These are phyloP conservation scores for Phasia obesa DNA, from an alignment of 2,888 invertebrate species.

Conservation along the genomic window DNA sequence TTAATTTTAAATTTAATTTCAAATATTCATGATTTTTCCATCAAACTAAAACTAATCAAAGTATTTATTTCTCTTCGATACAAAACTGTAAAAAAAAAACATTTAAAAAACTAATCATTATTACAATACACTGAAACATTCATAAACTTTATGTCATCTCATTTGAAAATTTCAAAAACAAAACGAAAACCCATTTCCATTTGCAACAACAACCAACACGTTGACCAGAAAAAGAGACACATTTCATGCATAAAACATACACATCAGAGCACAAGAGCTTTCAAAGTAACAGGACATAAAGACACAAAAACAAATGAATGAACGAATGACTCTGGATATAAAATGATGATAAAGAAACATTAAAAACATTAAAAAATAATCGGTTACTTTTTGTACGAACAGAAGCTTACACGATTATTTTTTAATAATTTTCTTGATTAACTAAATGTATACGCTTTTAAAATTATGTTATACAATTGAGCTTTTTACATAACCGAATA, in stretches of 20 bases:
- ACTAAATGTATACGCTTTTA: too few relatives aligned
- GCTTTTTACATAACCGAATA: too few relatives aligned
- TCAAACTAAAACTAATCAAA: too few relatives aligned
- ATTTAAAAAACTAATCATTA: constrained; percentile 45
- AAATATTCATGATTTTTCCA: too few relatives aligned
- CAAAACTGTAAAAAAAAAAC: constrained; percentile 5
- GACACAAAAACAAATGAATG: not conserved
- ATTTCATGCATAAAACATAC: constrained; percentile 44
- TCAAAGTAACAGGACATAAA: constrained; percentile 2
- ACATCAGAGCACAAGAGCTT: not conserved
- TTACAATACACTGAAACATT: constrained; percentile 36
- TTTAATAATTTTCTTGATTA: not conserved
- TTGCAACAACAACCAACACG: constrained; percentile 20
- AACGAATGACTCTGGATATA: constrained; percentile 20
- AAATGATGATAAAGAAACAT: constrained; percentile 48
- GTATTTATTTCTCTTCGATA: not conserved
- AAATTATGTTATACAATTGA: too few relatives aligned
- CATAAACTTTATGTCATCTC: constrained; percentile 60
- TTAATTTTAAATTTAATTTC: too few relatives aligned
- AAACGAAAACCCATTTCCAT: constrained; percentile 39
- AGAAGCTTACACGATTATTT: not conserved
- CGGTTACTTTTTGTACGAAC: not conserved
- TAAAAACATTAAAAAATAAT: not conserved
- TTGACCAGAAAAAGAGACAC: constrained; percentile 49
- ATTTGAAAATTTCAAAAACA: constrained; percentile 26